Percentiles rank a stretch among this genome's conserved stretches.
These are phyloP conservation scores for Phrynosoma platyrhinos DNA, from an alignment of 2,113 vertebrate genomes.

Conservation along the genomic window DNA sequence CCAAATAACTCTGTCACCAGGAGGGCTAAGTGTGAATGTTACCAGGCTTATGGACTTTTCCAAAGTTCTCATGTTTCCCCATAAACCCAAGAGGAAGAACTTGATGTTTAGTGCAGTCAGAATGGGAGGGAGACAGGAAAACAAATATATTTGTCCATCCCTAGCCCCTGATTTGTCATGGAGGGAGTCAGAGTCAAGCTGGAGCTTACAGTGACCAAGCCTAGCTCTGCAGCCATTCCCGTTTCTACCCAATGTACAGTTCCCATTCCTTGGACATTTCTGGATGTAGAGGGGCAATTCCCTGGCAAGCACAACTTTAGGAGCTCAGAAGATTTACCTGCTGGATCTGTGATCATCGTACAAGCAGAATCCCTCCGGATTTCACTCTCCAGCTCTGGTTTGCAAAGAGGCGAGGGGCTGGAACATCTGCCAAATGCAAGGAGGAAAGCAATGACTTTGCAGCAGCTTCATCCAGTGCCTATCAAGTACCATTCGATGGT, in stretches of 20 bases:
- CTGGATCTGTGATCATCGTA: conserved; percentile 81
- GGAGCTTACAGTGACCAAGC: not conserved
- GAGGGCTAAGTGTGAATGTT: too few species aligned
- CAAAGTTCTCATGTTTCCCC: not conserved
- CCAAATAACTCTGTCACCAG: too few species aligned
- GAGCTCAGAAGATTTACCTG: conserved; percentile 65
- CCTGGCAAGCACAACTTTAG: too few species aligned
- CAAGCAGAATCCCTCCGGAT: conserved; percentile 81
- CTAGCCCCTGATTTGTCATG: not conserved
- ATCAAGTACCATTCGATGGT: too few species aligned
- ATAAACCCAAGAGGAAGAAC: not conserved
- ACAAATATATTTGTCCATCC: not conserved
- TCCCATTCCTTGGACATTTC: not conserved
- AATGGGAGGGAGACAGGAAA: not conserved
- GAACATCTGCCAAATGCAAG: conserved; percentile 62
- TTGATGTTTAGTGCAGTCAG: not conserved
- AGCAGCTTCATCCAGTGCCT: too few species aligned
- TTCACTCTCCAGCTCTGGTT: conserved; percentile 76
- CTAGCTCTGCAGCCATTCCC: too few species aligned
- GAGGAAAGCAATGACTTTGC: not conserved
- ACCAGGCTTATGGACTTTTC: not conserved
- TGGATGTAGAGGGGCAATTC: too few species aligned
- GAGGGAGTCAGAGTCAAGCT: not conserved
- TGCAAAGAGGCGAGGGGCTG: conserved; percentile 68
- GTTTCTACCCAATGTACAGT: too few species aligned